Percentiles rank a stretch among this genome's conserved stretches.
phyloP scores from a whole-genome alignment of 2,888 invertebrate species.

The Drosophila macrothrix region DNA sequence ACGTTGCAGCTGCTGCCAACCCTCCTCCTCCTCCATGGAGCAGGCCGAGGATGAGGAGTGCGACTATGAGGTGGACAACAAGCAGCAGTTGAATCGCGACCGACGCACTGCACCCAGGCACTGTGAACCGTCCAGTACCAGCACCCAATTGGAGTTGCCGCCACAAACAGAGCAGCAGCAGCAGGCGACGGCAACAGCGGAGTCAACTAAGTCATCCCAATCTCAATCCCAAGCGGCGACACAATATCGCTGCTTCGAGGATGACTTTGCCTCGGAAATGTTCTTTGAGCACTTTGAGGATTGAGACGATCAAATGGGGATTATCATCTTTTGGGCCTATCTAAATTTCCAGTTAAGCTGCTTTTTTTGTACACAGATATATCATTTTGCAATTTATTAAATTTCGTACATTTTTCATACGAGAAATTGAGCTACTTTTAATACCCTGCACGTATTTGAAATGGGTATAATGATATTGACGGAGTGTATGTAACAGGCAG shows the following conservation, averaged over 20 bases:
- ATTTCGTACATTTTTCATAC: background rate
- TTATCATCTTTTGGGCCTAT: background rate
- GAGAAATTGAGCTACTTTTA: background rate
- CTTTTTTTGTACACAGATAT: background rate
- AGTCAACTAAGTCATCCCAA: background rate
- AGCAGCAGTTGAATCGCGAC: conserved; percentile 29
- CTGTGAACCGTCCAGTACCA: conserved; percentile 41
- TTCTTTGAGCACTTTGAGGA: conserved; percentile 49
- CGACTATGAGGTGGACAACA: conserved; percentile 38
- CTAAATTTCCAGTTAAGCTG: conserved; percentile 11
- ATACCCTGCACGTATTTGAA: background rate
- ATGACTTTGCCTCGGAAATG: conserved; percentile 57
- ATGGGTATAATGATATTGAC: background rate
- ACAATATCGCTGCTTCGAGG: conserved; percentile 49
- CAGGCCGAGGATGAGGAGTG: conserved; percentile 33
- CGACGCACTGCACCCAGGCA: conserved; percentile 56
- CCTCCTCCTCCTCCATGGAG: conserved; percentile 3
- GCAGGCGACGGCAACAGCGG: background rate
- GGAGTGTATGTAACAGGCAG: background rate
- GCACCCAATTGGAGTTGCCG: background rate
- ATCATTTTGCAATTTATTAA: background rate
- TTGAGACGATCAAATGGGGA: background rate
- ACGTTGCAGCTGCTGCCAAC: conserved; percentile 7
- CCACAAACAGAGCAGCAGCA: background rate
- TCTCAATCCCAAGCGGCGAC: background rate